Evolutionary conservation across 2,797 vertebrate genomes (phyloP), one percentile per base, ranked within the genome.

Genomic region (Thunnus albacares): DNA sequence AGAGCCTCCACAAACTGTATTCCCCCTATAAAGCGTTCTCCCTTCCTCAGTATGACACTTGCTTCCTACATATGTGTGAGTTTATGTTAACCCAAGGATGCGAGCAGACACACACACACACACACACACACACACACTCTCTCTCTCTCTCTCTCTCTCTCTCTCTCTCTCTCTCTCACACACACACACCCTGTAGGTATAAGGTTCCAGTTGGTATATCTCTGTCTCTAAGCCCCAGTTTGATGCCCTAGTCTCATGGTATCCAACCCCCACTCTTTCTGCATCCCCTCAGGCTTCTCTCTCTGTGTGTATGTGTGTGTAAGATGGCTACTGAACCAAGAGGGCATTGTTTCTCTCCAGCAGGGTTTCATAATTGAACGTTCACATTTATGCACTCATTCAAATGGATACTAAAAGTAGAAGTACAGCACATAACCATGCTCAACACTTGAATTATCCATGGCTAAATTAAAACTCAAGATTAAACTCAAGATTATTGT

Each of bases 321-420:
- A 88, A 92, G 87, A 91, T 90, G 92, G 91, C 90, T 92, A 92
- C 87, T 92, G 89, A 94, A 93, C 89, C 94, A 95, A 92, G 91
- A 91, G 92, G 92, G 93, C 92, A 94, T 94, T 94, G 94, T 94
- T 94, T 94, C 92, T 94, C 92, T 92, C 93, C 91, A 92, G 84
- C 80, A 84, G 87, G 89, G 87, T 82, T 92, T 93, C 89, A 90
- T 91, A 93, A 92, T 91, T 92, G 88, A 92, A 92, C 90, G 75
- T 91, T 91, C 91, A 84, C 83, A 89, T 94, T 89, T 84, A 89
- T 89, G 83, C 87, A 85, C 85, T 81, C 82, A 75, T 86, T 90
- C 78, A 89, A 82, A 89, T 70, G 74, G 77, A 90, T 86, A 75
- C 80, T 76, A 85, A 91, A 89, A 90, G 88, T 81, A 85, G 76